A percentile compares a stretch with the other conserved stretches of the same genome.
These are phyloP conservation scores for Brevimyrus niger DNA, from an alignment of 2,113 vertebrate species.

Conservation along the genomic window DNA sequence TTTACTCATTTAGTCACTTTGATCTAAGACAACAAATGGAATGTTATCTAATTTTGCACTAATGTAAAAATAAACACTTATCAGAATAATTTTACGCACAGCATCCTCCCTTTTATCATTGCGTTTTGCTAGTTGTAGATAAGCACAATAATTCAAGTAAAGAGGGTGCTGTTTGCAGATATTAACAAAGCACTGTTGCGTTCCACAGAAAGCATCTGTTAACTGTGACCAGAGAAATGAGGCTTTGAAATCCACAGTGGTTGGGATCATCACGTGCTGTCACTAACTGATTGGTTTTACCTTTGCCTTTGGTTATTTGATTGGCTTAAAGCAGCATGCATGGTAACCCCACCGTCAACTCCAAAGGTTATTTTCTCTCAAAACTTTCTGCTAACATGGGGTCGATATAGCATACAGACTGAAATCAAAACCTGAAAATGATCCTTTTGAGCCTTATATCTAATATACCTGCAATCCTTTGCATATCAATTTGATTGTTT, in stretches of 20 bases:
- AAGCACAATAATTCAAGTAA: conserved; percentile 10
- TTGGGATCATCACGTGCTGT: neutral
- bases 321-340: neutral
- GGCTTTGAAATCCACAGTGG: neutral
- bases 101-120: neutral
- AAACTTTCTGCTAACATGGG: neutral
- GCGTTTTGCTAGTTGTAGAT: neutral
- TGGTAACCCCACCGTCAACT: neutral
- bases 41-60: neutral
- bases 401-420: neutral
- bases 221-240: no score
- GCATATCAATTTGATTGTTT: neutral
- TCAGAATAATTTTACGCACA: neutral
- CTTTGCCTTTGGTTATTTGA: neutral
- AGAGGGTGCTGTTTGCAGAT: neutral
- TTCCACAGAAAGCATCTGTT: neutral
- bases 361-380: neutral
- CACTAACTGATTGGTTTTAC: neutral
- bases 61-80: conserved; percentile 15
- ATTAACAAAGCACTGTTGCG: neutral
- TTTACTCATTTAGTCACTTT: neutral
- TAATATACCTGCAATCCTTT: neutral
- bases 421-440: neutral
- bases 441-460: neutral
- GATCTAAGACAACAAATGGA: conserved; percentile 1